Percentiles rank a stretch among this genome's conserved stretches.
These are phyloP conservation scores for Balanococcus diminutus DNA, from an alignment of 2,888 invertebrate genomes.

Conservation along the genomic window DNA sequence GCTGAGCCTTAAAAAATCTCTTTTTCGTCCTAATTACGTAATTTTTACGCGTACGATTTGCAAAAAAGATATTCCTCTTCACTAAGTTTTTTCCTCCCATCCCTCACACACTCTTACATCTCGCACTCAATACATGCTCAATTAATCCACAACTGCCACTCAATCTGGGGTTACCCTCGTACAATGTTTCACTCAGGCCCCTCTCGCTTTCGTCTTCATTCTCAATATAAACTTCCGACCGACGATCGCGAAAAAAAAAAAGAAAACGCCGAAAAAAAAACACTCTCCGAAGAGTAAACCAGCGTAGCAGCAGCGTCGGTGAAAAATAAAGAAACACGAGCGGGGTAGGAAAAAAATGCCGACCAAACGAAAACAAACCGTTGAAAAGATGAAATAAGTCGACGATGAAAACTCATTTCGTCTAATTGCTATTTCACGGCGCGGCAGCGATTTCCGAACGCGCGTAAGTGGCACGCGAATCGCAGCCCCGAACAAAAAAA, in stretches of 20 bases:
- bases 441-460: slow-evolving; percentile 17
- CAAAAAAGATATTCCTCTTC: too few relatives aligned
- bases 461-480: not conserved
- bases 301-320: too few relatives aligned
- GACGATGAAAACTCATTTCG: slow-evolving; percentile 35
- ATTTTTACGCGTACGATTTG: not conserved
- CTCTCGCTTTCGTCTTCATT: not conserved
- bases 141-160: slow-evolving; percentile 18
- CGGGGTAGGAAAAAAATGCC: not conserved
- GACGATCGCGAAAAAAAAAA: not conserved
- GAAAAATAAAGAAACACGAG: too few relatives aligned
- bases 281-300: not conserved
- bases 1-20: too few relatives aligned
- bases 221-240: not conserved
- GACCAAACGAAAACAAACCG: slow-evolving; percentile 31
- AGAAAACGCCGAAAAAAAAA: not conserved
- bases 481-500: not conserved
- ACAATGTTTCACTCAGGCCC: not conserved
- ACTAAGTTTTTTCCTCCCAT: not conserved
- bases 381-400: slow-evolving; percentile 38
- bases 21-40: not conserved
- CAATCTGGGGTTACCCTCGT: not conserved
- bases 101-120: not conserved
- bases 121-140: not conserved
- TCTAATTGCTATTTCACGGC: slow-evolving; percentile 38